A percentile compares a stretch with the other conserved stretches of the same genome.
Conservation (phyloP, 2,888 invertebrate species). For the Dyspetes luteomarginatus region DNA sequence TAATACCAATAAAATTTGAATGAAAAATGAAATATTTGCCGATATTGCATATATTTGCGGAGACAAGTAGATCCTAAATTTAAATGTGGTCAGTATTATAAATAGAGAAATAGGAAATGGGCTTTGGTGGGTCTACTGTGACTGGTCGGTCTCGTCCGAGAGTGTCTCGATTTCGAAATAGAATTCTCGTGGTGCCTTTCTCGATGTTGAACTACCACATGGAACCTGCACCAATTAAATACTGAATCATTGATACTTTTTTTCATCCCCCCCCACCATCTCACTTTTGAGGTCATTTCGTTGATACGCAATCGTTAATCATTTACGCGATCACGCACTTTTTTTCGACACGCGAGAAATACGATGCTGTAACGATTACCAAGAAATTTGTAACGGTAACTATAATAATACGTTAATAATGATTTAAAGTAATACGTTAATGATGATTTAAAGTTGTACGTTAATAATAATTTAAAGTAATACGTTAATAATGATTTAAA, state of each 20-base stretch:
- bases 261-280: not conserved
- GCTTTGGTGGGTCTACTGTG: constrained; percentile 66
- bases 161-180: constrained; percentile 46
- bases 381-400: constrained; percentile 37
- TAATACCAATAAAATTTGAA: too few species aligned
- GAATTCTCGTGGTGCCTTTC: not conserved
- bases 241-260: not conserved
- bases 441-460: too few species aligned
- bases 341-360: constrained; percentile 48
- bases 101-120: constrained; percentile 75
- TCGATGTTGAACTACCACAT: not conserved
- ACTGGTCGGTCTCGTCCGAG: constrained; percentile 67
- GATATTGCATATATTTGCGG: constrained; percentile 24
- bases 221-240: not conserved
- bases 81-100: constrained; percentile 65
- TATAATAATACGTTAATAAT: constrained; percentile 17
- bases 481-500: too few species aligned
- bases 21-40: too few species aligned
- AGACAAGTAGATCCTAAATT: constrained; percentile 44
- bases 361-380: constrained; percentile 16
- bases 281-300: not conserved
- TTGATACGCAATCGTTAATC: constrained; percentile 41
- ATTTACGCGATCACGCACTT: constrained; percentile 18
- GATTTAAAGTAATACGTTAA: too few species aligned
- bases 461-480: too few species aligned